Base-by-base conservation (phyloP, 2,797 vertebrate species). In the Antennarius maculatus region DNA sequence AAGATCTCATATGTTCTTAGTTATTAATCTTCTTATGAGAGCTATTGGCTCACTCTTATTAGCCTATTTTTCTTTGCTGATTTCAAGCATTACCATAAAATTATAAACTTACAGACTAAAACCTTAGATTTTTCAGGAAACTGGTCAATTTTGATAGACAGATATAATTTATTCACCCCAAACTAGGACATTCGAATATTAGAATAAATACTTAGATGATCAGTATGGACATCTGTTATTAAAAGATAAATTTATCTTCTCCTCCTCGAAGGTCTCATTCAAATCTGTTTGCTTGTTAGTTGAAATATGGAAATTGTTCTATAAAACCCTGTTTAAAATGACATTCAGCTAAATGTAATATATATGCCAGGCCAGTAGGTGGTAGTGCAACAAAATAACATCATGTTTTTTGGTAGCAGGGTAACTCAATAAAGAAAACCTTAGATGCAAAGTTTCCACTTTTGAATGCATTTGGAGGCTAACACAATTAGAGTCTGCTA, bases 1-100 rank as follows among this genome's bases (percentile, higher is more conserved):
- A 68, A 74, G 51, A 77, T 71, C 74, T 81, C 61, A 54, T 42
- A 49, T 76, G 71, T 68, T 76, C 34, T 57, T 29, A n/a, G 43
- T 71, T 60, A 51, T 17, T 17, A 3, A 2, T 74, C 59, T 71
- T 63, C 28, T 28, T n/a, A 17, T 8, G 27, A 72, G 50, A 53
- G 3, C n/a, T 60, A 59, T 65, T 54, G 68, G 7, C 54, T 48
- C 41, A n/a, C 41, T 29, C 52, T 63, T 17, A 43, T 55, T 50
- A 58, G 43, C 42, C 23, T 31, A 10, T 11, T n/a, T 66, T 60
- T 23, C 23, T 23, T 61, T 42, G 12, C 28, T 43, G 50, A 66
- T 49, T 54, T 42, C 15, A 10, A 65, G 6, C 23, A 65, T 71
- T 58, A 58, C 34, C 12, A 61, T 51, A 55, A 59, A 48, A 12